These are phyloP conservation scores for Antennarius maculatus DNA, from an alignment of 2,797 vertebrate genomes.

Conservation along the genomic window DNA sequence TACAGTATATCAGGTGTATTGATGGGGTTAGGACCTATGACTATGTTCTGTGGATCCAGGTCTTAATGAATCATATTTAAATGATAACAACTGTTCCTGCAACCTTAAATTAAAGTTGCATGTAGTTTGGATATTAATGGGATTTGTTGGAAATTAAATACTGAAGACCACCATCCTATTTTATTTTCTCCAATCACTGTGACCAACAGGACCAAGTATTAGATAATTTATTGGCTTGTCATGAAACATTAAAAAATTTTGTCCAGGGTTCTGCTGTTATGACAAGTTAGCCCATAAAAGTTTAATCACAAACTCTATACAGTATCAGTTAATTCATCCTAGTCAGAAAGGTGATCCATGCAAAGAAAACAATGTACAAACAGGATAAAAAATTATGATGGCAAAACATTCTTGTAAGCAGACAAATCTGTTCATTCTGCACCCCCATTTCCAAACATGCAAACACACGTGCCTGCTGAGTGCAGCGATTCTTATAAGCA, in stretches of 20 bases:
- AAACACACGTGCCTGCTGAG: conserved; percentile 22
- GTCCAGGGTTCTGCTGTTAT: not conserved
- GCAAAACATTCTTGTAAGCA: conserved; percentile 9
- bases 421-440: conserved; percentile 8
- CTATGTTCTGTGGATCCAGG: no score
- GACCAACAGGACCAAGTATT: no score
- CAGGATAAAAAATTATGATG: not conserved
- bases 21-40: no score
- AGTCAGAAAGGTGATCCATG: not conserved
- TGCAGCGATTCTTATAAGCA: conserved; percentile 63
- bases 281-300: not conserved
- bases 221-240: not conserved
- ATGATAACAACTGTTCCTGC: no score
- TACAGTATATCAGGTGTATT: no score
- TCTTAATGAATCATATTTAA: no score
- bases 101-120: no score
- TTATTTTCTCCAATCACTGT: no score
- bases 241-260: not conserved
- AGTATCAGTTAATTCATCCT: not conserved
- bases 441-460: conserved; percentile 16
- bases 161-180: no score
- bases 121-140: no score
- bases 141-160: no score
- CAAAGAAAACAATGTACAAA: no score
- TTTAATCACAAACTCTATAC: not conserved